Base-by-base conservation (phyloP, 2,888 invertebrate species). In the Thelaira solivaga region DNA sequence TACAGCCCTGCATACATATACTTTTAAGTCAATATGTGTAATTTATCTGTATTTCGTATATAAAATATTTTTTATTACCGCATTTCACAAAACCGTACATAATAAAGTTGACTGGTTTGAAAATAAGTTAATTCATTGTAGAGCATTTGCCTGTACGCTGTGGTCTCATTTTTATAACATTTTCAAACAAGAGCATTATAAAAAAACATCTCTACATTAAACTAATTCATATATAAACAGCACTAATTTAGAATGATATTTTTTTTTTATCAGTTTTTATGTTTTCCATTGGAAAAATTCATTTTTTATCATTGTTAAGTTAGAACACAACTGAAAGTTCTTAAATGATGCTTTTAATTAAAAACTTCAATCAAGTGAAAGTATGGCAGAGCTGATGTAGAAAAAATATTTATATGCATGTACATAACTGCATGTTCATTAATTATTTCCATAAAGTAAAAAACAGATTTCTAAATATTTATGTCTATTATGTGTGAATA, bases 401-500 rank as follows among this genome's bases (percentile, higher is more conserved):
- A 36, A 59, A 31, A 45, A 16, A 31, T 24, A 36, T 24, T 24
- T 13, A 34, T 47, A 57, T 4, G 45, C 16, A 36, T 36, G n/a
- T 53, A 22, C 5, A 39, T 47, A 16, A 51, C 8, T 68, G 29
- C 45, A 53, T 64, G 65, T 73, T 65, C 65, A 51, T 51, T 34
- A 65, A 59, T 65, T 65, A 49, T 65, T 73, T 59, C 51, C 65
- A 65, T 73, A 57, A 65, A 62, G 51, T 55, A 64, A 72, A n/a
- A n/a, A 73, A 73, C 59, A 65, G 57, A 67, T 73, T 65, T 73
- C 65, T 59, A 34, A 65, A 24, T 41, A 47, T 55, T 55, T 64
- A 73, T 65, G 65, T 65, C 57, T 73, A 65, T 31, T 73, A 71
- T 71, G 64, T 65, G 55, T 64, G 65, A 73, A 65, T 73, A 73